Conservation (phyloP, 2,797 vertebrate species). For the Allobates femoralis region DNA sequence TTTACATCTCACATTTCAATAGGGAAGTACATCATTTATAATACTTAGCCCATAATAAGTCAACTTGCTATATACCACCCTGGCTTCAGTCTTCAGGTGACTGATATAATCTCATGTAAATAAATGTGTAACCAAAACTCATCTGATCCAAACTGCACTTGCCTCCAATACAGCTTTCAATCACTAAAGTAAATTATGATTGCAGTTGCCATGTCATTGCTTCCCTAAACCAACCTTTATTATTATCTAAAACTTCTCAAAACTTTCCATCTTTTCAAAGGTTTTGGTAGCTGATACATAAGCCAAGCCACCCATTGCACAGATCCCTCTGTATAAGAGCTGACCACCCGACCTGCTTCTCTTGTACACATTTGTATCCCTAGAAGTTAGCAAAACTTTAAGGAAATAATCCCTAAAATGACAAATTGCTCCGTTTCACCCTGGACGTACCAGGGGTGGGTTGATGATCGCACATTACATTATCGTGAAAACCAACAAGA, state of each 20-base stretch:
- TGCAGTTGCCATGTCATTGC: neutral
- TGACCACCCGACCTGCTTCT: slow-evolving; percentile 59
- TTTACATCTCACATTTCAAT: slow-evolving; percentile 10
- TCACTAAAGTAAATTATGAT: neutral
- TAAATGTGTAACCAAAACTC: neutral
- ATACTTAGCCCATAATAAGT: neutral
- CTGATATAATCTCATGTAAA: neutral
- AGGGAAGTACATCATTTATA: neutral
- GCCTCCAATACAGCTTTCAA: neutral
- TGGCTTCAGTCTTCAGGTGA: neutral
- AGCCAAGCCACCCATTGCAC: slow-evolving; percentile 53
- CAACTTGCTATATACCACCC: neutral
- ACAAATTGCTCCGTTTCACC: neutral
- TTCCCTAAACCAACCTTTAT: neutral
- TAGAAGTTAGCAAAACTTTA: neutral
- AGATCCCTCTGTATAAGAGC: slow-evolving; percentile 55
- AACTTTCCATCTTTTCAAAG: neutral
- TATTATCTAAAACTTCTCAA: neutral
- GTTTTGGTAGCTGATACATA: slow-evolving; percentile 12
- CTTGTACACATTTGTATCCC: neutral
- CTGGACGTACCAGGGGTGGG: neutral
- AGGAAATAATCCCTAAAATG: neutral
- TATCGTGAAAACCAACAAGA: neutral
- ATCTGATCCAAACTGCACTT: neutral
- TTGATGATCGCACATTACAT: neutral